These are phyloP conservation scores for Castor canadensis DNA, from an alignment of 2,113 vertebrate genomes.

Conservation along the genomic window DNA sequence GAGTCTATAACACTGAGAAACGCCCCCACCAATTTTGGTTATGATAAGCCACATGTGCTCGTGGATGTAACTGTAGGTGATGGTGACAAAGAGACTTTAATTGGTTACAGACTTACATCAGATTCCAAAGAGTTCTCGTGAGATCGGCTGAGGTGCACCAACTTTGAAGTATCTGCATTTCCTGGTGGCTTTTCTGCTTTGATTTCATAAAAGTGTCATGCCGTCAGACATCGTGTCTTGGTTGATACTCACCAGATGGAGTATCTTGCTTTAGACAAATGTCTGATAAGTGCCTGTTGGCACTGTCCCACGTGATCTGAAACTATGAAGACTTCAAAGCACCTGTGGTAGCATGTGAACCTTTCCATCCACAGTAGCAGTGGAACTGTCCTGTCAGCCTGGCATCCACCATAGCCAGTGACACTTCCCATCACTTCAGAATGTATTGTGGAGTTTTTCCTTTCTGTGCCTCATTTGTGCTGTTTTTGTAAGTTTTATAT, in stretches of 20 bases:
- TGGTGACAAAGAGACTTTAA: conserved; percentile 76
- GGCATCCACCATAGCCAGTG: not conserved
- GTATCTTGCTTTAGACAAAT: not conserved
- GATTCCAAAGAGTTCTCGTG: not conserved
- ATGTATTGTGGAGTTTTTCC: not conserved
- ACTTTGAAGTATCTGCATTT: not conserved
- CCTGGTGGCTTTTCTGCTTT: not conserved
- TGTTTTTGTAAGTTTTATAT: not conserved
- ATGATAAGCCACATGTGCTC: conserved; percentile 84
- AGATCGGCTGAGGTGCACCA: not conserved
- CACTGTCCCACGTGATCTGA: not conserved
- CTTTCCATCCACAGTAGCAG: not conserved
- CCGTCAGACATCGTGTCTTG: not conserved
- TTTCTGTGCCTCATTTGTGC: not conserved
- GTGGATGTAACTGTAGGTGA: conserved; percentile 75
- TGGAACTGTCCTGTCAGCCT: no score
- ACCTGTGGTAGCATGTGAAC: not conserved
- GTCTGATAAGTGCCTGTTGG: not conserved
- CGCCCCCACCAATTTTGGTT: conserved; percentile 78
- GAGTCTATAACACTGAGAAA: not conserved
- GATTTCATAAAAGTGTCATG: not conserved
- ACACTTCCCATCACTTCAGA: not conserved
- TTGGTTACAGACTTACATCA: conserved; percentile 75
- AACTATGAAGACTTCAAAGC: not conserved
- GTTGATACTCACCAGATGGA: not conserved